Base-by-base conservation (phyloP, 2,888 invertebrate genomes). In the Pollenia amentaria region DNA sequence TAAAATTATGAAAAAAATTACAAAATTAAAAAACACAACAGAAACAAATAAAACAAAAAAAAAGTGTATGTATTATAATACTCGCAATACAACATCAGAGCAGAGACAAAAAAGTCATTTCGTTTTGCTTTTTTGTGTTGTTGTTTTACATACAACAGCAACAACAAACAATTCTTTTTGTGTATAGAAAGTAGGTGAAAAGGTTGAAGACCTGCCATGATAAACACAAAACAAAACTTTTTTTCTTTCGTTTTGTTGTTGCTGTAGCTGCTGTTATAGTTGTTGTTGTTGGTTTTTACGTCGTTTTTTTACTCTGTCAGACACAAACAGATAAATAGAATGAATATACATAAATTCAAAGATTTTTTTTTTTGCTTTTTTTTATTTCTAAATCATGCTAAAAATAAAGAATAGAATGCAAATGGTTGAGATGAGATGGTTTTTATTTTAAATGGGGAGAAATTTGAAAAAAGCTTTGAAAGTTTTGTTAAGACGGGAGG, bases 131-230 rank as follows among this genome's bases (percentile, higher is more conserved):
- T n/a, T n/a, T 67, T 82, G 60, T 62, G 57, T 60, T 72, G 73
- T 55, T 70, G 70, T 14, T 46, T 44, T 69, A 53, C 18, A 76
- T 79, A 76, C 48, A 62, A 40, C 29, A 72, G 53, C 70, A 70
- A 42, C 44, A 69, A 48, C 14, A 70, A 53, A 42, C 53, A 55
- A 11, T 53, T 62, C 62, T 53, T 2, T 48, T 46, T 69, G 69
- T 75, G 65, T 64, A 77, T 89, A 89, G 90, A 91, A 92, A 92
- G 92, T 92, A 92, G 91, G 91, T 92, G 91, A 92, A 92, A 87
- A 92, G 91, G 91, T 92, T 88, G 88, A 89, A 88, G 89, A 89
- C 88, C 89, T 89, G 89, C 88, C 88, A 87, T 88, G 87, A 85
- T 88, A 85, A 88, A 82, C 75, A 87, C 83, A 83, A 78, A 76